These are phyloP conservation scores for Euura saliciscinereae DNA, from an alignment of 1,140 invertebrate species.

Conservation along the genomic window DNA sequence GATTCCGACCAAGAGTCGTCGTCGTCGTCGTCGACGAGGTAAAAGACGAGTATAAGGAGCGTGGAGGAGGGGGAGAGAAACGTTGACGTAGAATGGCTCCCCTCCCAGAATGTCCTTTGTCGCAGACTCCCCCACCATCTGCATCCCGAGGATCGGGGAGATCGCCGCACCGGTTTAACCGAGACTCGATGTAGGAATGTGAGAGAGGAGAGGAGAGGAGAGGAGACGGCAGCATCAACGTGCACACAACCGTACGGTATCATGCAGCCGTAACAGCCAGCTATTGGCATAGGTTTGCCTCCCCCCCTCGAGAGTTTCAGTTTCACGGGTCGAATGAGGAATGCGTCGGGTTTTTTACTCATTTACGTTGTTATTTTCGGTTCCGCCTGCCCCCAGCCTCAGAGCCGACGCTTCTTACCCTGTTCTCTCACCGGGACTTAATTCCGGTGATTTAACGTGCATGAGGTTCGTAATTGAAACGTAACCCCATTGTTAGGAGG, in stretches of 20 bases:
- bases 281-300: neutral
- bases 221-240: no score
- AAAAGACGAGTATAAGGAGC: neutral
- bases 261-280: no score
- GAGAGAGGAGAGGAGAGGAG: no score
- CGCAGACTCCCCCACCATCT: conserved; percentile 5
- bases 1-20: neutral
- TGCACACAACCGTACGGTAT: no score
- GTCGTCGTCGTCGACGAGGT: neutral
- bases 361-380: neutral
- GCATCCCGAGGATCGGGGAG: neutral
- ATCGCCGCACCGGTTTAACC: neutral
- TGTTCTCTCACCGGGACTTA: neutral
- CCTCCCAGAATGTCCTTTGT: conserved; percentile 3
- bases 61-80: conserved; percentile 2
- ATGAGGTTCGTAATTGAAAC: conserved; percentile 53
- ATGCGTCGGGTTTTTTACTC: neutral
- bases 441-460: neutral
- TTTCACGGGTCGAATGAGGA: neutral
- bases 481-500: conserved; percentile 55
- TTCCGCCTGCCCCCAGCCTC: no score
- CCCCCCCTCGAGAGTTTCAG: neutral
- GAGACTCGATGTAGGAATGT: conserved; percentile 6
- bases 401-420: neutral
- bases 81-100: neutral